Base-by-base conservation (phyloP, 1,140 invertebrate species). In the Cyclargus thomasi region DNA sequence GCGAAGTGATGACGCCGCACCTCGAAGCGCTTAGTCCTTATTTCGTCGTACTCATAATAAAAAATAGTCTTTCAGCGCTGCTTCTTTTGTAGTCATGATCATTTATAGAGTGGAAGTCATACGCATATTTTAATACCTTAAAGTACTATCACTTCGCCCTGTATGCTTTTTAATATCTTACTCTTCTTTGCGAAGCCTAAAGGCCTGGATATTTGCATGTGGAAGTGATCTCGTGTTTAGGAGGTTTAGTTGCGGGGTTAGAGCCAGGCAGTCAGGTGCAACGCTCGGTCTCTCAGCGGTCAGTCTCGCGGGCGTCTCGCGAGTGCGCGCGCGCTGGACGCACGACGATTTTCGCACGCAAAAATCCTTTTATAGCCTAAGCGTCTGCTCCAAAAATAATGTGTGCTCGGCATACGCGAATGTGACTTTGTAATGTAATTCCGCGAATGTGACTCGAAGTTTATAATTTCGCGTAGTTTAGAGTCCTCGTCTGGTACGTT, bases 311-410 rank as follows among this genome's bases (percentile, higher is more conserved):
- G 67, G 71, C 39, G 65, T 65, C 64, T 71, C 68, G 72, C 64
- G 85, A 87, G 84, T 89, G 79, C 78, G 85, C 84, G 85, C 84
- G 82, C 85, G 82, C 77, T 78, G 82, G 35, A 74, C 85, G 86
- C 83, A 80, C 73, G 82, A 81, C 76, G 84, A 87, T 57, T 72
- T 74, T 62, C 17, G 53, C 64, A 77, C 73, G 71, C 78, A 71
- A 72, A 80, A 78, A 81, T 73, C 79, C 79, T 78, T 79, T 72
- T 77, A 78, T 68, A 80, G 74, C 65, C 23, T 70, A 71, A 74
- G 71, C 70, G 70, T 53, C 47, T 69, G 70, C 66, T 77, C 81
- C 79, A 82, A 80, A 80, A 81, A 83, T 87, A 83, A 74, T 66
- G 16, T 35, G 57, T 20, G 53, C 39, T 21, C 64, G 62, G 64